These are phyloP conservation scores for Holothuria glaberrima DNA, from an alignment of 35 echinoderm and acorn worm genomes.

Conservation along the genomic window DNA sequence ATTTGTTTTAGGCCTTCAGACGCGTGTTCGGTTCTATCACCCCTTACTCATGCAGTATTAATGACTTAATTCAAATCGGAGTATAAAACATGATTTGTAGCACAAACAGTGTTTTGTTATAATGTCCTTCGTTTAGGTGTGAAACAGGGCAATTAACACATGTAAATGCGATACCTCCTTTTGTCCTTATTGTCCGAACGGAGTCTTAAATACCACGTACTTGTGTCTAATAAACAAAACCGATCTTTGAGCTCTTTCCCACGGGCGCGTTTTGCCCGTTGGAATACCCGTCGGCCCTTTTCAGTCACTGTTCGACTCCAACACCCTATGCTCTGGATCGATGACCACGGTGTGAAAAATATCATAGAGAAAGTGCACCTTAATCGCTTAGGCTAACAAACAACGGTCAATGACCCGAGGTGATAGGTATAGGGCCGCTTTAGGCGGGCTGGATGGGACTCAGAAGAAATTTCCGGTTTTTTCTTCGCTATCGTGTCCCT, in stretches of 20 bases:
- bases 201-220: conserved; percentile 10
- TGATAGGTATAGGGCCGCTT: conserved; percentile 10
- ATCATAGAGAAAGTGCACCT: neutral
- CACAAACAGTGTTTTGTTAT: conserved; percentile 14
- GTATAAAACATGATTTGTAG: conserved; percentile 12
- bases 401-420: conserved; percentile 39
- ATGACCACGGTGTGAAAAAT: conserved; percentile 27
- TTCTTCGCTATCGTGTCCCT: conserved; percentile 22
- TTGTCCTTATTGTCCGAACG: conserved; percentile 27
- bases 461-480: conserved; percentile 47
- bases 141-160: conserved; percentile 27
- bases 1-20: conserved; percentile 25
- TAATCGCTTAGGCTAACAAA: conserved; percentile 5
- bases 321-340: neutral
- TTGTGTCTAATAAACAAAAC: neutral
- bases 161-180: neutral
- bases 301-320: neutral
- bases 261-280: neutral
- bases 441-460: conserved; percentile 5
- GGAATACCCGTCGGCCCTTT: neutral
- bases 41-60: neutral
- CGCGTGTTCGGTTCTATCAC: neutral
- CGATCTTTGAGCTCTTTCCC: neutral
- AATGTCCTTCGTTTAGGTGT: neutral
- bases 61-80: neutral